Conservation (phyloP, 2,797 vertebrate species). For the Poeciliopsis paucimaculata region DNA sequence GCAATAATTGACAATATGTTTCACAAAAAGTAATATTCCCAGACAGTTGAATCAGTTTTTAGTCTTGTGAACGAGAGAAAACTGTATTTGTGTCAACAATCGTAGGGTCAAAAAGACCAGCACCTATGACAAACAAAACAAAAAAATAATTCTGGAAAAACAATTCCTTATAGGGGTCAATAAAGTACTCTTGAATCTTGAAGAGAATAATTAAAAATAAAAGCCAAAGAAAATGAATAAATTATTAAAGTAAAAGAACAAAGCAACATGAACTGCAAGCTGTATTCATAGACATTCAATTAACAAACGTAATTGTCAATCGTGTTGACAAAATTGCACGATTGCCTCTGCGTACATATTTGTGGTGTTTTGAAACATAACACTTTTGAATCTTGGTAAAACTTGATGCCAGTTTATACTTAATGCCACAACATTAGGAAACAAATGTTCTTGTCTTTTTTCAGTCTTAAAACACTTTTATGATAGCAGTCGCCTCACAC, state of each 20-base stretch:
- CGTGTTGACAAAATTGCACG: not conserved
- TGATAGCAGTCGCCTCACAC: no score
- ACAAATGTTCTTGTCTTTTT: not conserved
- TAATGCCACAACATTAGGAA: not conserved
- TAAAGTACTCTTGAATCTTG: no score
- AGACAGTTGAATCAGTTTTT: no score
- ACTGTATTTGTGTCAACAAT: not conserved
- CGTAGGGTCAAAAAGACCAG: not conserved
- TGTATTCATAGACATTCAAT: not conserved
- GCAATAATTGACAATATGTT: no score
- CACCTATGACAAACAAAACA: not conserved
- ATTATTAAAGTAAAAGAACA: not conserved
- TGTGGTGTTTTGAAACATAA: not conserved
- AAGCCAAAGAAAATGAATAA: not conserved
- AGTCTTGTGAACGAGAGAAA: no score
- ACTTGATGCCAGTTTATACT: not conserved
- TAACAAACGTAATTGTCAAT: not conserved
- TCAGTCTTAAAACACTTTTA: no score
- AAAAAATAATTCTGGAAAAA: no score
- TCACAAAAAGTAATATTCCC: no score
- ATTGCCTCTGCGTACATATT: no score
- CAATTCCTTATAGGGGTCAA: not conserved
- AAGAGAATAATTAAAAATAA: not conserved
- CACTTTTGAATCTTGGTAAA: not conserved
- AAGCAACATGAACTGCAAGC: not conserved